phyloP scores from a whole-genome alignment of 2,113 vertebrate species.

The Nothocercus nigrocapillus region DNA sequence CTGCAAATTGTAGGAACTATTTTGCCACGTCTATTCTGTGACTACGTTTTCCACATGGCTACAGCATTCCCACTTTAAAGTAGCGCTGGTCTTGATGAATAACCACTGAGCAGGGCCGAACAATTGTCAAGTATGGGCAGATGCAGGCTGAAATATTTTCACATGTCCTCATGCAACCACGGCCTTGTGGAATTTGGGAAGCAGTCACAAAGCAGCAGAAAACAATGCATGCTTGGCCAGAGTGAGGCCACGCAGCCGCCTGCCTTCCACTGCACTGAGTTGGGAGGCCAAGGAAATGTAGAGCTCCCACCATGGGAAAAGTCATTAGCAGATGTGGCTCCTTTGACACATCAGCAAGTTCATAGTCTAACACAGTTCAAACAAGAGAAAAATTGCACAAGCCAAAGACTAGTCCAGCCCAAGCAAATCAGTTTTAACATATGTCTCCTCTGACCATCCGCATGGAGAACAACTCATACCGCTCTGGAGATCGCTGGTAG shows the following conservation, averaged over 20 bases:
- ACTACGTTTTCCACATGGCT: not conserved
- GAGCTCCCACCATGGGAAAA: not conserved
- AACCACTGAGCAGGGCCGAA: not conserved
- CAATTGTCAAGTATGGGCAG: not conserved
- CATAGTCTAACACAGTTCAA: not conserved
- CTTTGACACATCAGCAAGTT: not conserved
- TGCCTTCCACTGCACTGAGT: not conserved
- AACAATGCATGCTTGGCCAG: not conserved
- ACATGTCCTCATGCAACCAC: not conserved
- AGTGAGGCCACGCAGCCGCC: not conserved
- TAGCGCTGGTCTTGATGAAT: not conserved
- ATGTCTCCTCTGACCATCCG: not conserved
- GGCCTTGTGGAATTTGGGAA: not conserved
- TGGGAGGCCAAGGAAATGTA: not conserved
- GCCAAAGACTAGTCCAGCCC: not conserved
- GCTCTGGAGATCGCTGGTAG: not conserved
- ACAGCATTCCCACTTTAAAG: not conserved
- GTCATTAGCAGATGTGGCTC: not conserved
- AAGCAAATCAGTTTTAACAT: not conserved
- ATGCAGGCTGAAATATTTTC: constrained; percentile 21
- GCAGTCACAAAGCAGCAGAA: not conserved
- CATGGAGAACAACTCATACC: not conserved
- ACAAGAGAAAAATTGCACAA: not conserved
- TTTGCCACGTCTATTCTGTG: not conserved
- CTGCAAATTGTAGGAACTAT: not conserved